Evolutionary conservation across 2,797 vertebrate species (phyloP), one percentile per base, ranked within the genome.

Genomic region (Huso huso): DNA sequence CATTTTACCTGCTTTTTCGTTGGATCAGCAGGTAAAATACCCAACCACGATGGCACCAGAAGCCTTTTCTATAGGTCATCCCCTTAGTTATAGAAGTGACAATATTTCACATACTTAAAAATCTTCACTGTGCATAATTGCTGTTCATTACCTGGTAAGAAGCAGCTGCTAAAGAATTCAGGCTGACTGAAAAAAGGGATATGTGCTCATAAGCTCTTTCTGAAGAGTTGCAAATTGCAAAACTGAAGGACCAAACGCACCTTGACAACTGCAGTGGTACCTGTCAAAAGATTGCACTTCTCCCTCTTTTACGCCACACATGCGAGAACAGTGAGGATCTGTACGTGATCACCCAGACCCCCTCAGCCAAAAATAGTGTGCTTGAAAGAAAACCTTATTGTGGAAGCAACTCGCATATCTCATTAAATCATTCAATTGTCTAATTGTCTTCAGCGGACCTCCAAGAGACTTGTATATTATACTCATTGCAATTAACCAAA

Each of bases 351-450:
- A 7, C 55, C 55, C 55, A 58, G 55, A 58, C 12, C 12, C 55
- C 55, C 55, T 58, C 55, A 10, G 12, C 6, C 6, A 58, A 58
- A n/a, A 58, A 58, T 37, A 37, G 79, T 80, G 80, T 76, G 83
- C 79, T 88, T 37, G 86, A 90, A 91, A 88, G 88, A 84, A 85
- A 90, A 87, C 85, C 87, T 88, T 90, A 89, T 89, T 89, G 89
- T 86, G 87, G 23, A 37, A 89, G 87, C 88, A 88, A 88, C 87
- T 93, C 90, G 90, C 93, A 91, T 94, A 94, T 95, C 95, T 98
- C 94, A 97, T 98, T 98, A 98, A 97, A 97, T 95, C 93, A 93
- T 93, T 93, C 93, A 95, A 97, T 95, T 97, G 95, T 98, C 95
- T 94, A 95, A 96, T 97, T 95, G 95, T 98, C 94, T 95, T 93